These are phyloP conservation scores for Ceratoteleas bidentatus DNA, from an alignment of 1,140 invertebrate genomes.

Conservation along the genomic window DNA sequence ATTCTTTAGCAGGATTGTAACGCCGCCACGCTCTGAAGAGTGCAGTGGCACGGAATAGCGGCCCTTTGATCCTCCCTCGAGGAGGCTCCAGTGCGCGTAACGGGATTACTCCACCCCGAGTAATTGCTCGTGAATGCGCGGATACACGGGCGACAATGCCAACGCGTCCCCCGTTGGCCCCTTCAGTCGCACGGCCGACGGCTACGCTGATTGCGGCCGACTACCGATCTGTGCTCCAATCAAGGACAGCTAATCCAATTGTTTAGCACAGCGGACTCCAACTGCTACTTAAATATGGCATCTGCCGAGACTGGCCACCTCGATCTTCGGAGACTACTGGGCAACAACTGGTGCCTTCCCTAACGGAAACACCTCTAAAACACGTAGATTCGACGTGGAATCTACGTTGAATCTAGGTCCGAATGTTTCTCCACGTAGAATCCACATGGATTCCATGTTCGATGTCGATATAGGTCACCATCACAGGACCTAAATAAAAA, in stretches of 20 bases:
- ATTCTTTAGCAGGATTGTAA: conserved; percentile 48
- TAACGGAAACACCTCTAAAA: too few relatives aligned
- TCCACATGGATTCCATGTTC: too few relatives aligned
- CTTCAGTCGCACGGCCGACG: conserved; percentile 55
- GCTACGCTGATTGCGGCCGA: conserved; percentile 72
- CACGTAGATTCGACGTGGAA: too few relatives aligned
- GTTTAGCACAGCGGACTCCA: conserved; percentile 78
- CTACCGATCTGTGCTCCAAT: conserved; percentile 74
- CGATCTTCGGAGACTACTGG: too few relatives aligned
- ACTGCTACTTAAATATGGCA: conserved; percentile 77
- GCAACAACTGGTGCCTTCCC: too few relatives aligned
- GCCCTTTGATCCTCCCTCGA: conserved; percentile 72
- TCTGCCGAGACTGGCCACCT: conserved; percentile 63
- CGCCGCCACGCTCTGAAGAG: conserved; percentile 64
- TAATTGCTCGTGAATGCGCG: conserved; percentile 74
- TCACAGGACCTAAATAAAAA: too few relatives aligned
- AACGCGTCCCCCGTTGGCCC: conserved; percentile 36
- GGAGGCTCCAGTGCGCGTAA: conserved; percentile 65
- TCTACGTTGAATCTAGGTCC: too few relatives aligned
- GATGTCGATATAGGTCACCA: too few relatives aligned
- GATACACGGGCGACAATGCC: conserved; percentile 63
- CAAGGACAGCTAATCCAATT: conserved; percentile 78
- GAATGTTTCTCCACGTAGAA: too few relatives aligned
- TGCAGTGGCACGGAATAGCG: conserved; percentile 67
- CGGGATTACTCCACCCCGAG: conserved; percentile 71